Conservation (phyloP, 2,113 vertebrate species). For the Cromileptes altivelis region DNA sequence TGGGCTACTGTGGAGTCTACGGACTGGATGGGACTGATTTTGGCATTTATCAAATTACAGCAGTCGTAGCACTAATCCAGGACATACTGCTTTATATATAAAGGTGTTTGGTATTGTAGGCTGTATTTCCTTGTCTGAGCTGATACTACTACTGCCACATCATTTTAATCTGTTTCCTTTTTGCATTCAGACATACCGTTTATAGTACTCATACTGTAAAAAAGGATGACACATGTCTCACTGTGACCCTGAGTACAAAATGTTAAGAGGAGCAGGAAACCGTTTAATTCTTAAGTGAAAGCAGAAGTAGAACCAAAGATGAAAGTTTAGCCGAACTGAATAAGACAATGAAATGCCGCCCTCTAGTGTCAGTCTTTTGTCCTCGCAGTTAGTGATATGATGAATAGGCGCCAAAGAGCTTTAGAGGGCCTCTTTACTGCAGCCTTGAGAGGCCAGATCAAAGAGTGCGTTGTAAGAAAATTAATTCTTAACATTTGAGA, state of each 20-base stretch:
- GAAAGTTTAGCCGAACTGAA: not conserved
- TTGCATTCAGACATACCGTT: not conserved
- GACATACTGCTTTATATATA: not conserved
- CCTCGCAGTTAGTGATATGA: conserved; percentile 18
- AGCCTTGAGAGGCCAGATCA: not conserved
- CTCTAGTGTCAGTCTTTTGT: conserved; percentile 67
- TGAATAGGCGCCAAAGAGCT: not conserved
- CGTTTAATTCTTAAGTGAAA: not conserved
- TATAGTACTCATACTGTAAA: not conserved
- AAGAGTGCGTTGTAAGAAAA: not conserved
- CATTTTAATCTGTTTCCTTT: not conserved
- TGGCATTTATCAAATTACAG: not conserved
- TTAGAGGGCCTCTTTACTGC: not conserved
- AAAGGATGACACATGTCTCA: not conserved
- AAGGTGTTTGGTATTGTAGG: not conserved
- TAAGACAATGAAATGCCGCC: conserved; percentile 64
- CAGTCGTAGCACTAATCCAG: not conserved
- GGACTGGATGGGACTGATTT: not conserved
- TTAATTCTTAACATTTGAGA: not conserved
- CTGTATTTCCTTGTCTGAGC: not conserved
- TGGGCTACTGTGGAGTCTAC: not conserved
- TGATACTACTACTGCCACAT: not conserved
- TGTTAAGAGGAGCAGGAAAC: not conserved
- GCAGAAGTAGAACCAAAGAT: not conserved
- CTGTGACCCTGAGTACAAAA: not conserved